These are phyloP conservation scores for Drosophila prosaltans DNA, from an alignment of 1,140 invertebrate genomes.

Conservation along the genomic window DNA sequence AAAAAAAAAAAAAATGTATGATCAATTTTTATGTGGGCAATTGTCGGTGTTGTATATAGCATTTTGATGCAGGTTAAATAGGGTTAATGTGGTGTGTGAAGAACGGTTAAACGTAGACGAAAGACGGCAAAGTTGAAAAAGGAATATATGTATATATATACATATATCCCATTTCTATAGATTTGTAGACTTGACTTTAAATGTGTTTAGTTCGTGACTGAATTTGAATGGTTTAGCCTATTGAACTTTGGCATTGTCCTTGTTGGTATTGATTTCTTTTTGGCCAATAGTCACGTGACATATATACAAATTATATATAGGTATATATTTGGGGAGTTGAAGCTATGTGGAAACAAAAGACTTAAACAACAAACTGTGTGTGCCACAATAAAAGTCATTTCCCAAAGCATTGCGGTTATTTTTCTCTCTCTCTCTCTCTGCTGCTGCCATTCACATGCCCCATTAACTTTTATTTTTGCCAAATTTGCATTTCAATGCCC, in stretches of 20 bases:
- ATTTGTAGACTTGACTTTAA: background rate
- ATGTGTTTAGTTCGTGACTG: conserved; percentile 21
- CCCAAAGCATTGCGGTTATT: conserved; percentile 48
- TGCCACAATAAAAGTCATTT: conserved; percentile 68
- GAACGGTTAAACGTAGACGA: background rate
- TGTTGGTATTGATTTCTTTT: conserved; percentile 25
- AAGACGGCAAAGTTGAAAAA: background rate
- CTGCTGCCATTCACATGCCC: conserved; percentile 76
- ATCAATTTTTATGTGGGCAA: conserved; percentile 30
- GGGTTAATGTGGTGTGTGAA: conserved; percentile 57
- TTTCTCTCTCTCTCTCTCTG: conserved; percentile 15
- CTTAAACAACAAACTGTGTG: conserved; percentile 55
- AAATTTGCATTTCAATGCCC: conserved; percentile 81
- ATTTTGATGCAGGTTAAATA: conserved; percentile 56
- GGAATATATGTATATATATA: conserved; percentile 4
- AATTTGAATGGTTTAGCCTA: conserved; percentile 28
- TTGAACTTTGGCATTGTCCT: conserved; percentile 70
- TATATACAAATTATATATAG: conserved; percentile 2
- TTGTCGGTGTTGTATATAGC: conserved; percentile 22
- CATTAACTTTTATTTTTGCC: conserved; percentile 79
- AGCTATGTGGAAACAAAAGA: conserved; percentile 52
- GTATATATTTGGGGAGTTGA: background rate
- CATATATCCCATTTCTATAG: background rate
- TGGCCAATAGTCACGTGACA: conserved; percentile 52
- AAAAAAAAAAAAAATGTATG: conserved; percentile 19